These are phyloP conservation scores for Lordiphosa mommai DNA, from an alignment of 1,140 invertebrate species.

Conservation along the genomic window DNA sequence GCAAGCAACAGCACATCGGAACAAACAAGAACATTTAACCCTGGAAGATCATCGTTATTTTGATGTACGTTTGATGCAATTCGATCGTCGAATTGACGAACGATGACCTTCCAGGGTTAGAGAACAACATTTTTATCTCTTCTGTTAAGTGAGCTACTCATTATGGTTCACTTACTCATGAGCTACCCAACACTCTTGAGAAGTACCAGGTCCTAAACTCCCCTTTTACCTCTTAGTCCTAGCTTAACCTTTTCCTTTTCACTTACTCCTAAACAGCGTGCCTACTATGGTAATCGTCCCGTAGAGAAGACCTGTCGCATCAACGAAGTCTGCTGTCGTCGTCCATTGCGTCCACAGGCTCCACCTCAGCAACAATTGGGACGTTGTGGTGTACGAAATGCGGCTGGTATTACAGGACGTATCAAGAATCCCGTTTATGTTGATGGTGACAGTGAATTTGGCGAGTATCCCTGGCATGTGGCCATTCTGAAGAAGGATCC, in stretches of 20 bases:
- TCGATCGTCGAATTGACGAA: no score
- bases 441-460: conserved; percentile 95
- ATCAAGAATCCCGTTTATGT: conserved; percentile 93
- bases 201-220: background rate
- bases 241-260: background rate
- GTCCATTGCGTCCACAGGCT: conserved; percentile 81
- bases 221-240: background rate
- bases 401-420: conserved; percentile 92
- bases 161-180: no score
- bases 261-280: conserved; percentile 82
- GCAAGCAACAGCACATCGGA: no score
- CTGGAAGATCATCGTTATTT: no score
- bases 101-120: no score
- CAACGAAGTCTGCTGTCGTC: conserved; percentile 88
- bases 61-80: no score
- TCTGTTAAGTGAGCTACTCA: background rate
- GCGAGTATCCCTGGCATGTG: conserved; percentile 95
- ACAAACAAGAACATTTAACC: no score
- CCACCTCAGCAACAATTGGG: conserved; percentile 81
- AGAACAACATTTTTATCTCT: conserved; percentile 12
- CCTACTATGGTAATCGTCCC: conserved; percentile 82
- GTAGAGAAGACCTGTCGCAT: conserved; percentile 84
- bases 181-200: background rate
- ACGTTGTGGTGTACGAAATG: conserved; percentile 90
- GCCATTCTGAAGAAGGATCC: conserved; percentile 94